Base-by-base conservation (phyloP, 2,888 invertebrate species). In the Epirrita christyi region DNA sequence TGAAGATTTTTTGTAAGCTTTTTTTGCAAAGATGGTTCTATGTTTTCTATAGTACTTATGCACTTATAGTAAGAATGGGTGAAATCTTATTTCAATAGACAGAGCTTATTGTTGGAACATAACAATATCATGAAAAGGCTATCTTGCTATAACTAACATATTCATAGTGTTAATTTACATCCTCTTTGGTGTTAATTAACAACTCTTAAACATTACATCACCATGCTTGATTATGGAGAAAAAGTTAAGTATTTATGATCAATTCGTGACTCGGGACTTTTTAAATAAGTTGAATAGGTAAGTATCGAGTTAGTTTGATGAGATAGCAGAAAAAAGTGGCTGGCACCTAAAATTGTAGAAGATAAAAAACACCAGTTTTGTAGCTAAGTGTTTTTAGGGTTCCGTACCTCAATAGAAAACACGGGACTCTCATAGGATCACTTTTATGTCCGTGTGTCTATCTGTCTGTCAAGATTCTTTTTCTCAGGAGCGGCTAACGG, bases 161-260 rank as follows among this genome's bases (percentile, higher is more conserved):
- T 43, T 47, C 38, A 48, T 57, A 41, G 36, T 42, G 34, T 32
- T 52, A 13, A 47, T 57, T 29, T 49, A 27, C 43, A 28, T 3
- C 45, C n/a, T 46, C 13, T 52, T 44, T 42, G 10, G n/a, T 43
- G 51, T 57, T 48, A 46, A 40, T 43, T 47, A 53, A n/a, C n/a
- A n/a, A n/a, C n/a, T n/a, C n/a, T 21, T 41, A 10, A 47, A 44
- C 21, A 28, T 57, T 52, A 48, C 51, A 57, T 52, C 52, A 52
- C 10, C 27, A 48, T 41, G 34, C 14, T 46, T 40, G 7, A 36
- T 21, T 42, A 6, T 10, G 40, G 13, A 42, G 38, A 48, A 55
- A 43, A 54, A 42, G 36, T 28, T 15, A 15, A 40, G 34, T 42
- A 41, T 28, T 44, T 46, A 46, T 46, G 34, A 36, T 43, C 13